Base-by-base conservation (phyloP, 1,140 invertebrate genomes). In the Trichoplusia ni region DNA sequence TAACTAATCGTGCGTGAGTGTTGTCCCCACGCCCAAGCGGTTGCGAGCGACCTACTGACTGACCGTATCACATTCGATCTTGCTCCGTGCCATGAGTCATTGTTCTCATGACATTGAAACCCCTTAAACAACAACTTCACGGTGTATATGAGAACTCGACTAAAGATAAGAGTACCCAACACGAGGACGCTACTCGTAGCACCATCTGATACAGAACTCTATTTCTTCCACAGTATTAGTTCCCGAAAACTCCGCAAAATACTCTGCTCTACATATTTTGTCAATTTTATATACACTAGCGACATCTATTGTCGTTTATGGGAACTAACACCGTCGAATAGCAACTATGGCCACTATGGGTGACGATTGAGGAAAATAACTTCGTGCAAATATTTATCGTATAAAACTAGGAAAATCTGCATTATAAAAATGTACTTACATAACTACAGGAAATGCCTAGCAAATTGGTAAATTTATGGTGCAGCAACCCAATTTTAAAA, bases 41-140 rank as follows among this genome's bases (percentile, higher is more conserved):
- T 29, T 33, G 27, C 42, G 29, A 42, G 40, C 56, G 56, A 60
- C 42, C 56, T 60, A 60, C 56, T 60, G 42, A 47, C 56, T 59
- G 42, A 47, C 56, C 42, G 42, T 47, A 60, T 40, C 42, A 42
- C 31, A 60, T 60, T 60, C 56, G 56, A 60, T 58, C 35, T 56
- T 19, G 40, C 25, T 49, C 23, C 46, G 29, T 49, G 46, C 54
- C 37, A 11, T 46, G 40, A 60, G 42, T 60, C 40, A 46, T 60
- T 46, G 27, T 47, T 60, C 40, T 35, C 11, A 8, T 47, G 56
- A 47, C 56, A 60, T 46, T 60, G 56, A 60, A 29, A 31, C 46
- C 14, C n/a, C n/a, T n/a, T n/a, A n/a, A 25, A 47, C 42, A 47
- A 60, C 11, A 46, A 59, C 40, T 46, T 44, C 56, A 47, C 54